These are phyloP conservation scores for Anticlea derivata DNA, from an alignment of 2,888 invertebrate species.

Conservation along the genomic window DNA sequence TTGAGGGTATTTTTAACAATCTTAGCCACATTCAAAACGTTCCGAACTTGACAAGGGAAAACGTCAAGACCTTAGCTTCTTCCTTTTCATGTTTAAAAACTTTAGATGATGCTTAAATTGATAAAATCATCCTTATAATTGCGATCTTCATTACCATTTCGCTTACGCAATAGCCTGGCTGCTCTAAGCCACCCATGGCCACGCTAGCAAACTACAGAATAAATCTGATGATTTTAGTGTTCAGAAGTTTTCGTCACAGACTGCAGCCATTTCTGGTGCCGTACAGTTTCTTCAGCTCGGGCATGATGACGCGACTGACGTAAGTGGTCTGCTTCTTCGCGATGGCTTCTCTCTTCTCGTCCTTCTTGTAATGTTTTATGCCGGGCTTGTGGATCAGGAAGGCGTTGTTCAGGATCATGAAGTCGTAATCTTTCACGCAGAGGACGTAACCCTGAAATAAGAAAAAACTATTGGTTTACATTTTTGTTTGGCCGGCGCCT, in stretches of 20 bases:
- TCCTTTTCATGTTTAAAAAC: too few relatives aligned
- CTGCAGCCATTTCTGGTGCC: conserved; percentile 91
- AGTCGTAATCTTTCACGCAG: conserved; percentile 95
- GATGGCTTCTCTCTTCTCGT: conserved; percentile 89
- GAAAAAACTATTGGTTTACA: neutral
- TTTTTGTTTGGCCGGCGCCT: neutral
- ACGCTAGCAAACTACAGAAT: conserved; percentile 8
- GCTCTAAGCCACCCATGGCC: too few relatives aligned
- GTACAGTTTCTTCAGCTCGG: conserved; percentile 93
- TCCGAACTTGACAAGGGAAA: too few relatives aligned
- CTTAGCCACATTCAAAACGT: too few relatives aligned
- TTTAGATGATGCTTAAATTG: too few relatives aligned
- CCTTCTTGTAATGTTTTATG: conserved; percentile 92
- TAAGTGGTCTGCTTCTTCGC: conserved; percentile 90
- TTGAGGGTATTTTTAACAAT: too few relatives aligned
- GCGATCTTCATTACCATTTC: too few relatives aligned
- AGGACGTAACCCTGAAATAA: conserved; percentile 92
- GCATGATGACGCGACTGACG: conserved; percentile 91
- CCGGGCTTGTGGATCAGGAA: conserved; percentile 96
- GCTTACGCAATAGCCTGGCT: too few relatives aligned
- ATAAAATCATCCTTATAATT: too few relatives aligned
- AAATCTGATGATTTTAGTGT: conserved; percentile 16
- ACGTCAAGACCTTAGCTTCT: too few relatives aligned
- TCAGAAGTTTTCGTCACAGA: conserved; percentile 79
- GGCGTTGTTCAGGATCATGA: conserved; percentile 96